Percentiles rank a stretch among this genome's conserved stretches.
These are phyloP conservation scores for Sebastes cheni DNA, from an alignment of 2,797 vertebrate genomes.

Conservation along the genomic window DNA sequence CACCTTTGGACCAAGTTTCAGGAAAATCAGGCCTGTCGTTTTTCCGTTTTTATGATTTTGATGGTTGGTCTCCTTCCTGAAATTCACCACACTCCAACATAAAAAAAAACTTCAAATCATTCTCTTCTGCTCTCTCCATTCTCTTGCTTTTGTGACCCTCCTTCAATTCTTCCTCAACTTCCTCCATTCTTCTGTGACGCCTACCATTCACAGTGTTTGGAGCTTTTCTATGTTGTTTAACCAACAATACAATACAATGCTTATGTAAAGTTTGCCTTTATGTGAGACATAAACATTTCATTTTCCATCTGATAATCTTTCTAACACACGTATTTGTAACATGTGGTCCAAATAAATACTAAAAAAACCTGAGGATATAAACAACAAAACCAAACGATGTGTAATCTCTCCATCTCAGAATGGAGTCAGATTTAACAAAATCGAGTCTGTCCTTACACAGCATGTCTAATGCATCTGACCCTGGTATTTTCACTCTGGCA, in stretches of 20 bases:
- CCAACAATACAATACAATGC: conserved; percentile 22
- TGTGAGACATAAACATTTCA: conserved; percentile 47
- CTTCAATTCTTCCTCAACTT: conserved; percentile 22
- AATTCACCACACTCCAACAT: background rate
- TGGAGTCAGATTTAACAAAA: background rate
- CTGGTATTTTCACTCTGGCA: conserved; percentile 12
- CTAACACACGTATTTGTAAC: background rate
- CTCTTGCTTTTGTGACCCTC: background rate
- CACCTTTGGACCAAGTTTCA: background rate
- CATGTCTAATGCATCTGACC: background rate
- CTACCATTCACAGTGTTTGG: background rate
- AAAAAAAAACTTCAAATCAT: background rate
- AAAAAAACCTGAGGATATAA: background rate
- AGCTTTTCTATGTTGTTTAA: conserved; percentile 10
- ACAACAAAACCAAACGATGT: background rate
- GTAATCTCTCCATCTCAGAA: conserved; percentile 26
- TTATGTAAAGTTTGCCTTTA: background rate
- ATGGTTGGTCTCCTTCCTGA: background rate
- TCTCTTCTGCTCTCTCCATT: background rate
- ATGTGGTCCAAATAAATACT: conserved; percentile 26
- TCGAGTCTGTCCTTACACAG: conserved; percentile 1
- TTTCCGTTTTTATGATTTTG: background rate
- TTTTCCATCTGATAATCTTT: conserved; percentile 19
- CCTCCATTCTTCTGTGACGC: conserved; percentile 5
- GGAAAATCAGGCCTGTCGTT: background rate